These are phyloP conservation scores for Pecten maximus DNA, from an alignment of 2,888 invertebrate genomes.

Conservation along the genomic window DNA sequence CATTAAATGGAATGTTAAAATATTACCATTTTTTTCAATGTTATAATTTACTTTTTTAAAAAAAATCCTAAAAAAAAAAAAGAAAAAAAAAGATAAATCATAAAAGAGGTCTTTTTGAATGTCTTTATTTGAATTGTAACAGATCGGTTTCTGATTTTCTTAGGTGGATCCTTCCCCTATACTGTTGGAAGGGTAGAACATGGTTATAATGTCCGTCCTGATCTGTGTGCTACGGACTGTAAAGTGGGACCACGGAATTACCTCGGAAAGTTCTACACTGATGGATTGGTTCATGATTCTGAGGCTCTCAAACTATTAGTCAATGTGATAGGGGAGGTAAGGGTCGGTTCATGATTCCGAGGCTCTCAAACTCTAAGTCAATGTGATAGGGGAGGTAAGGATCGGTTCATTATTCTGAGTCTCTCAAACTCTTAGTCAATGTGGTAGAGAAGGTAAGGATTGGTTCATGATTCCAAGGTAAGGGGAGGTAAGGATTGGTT, in stretches of 20 bases:
- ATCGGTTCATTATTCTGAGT: conserved; percentile 84
- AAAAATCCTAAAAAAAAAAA: too few species aligned
- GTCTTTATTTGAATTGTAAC: too few species aligned
- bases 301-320: conserved; percentile 83
- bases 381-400: conserved; percentile 84
- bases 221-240: conserved; percentile 84
- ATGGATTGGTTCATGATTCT: conserved; percentile 84
- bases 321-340: conserved; percentile 84
- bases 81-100: too few species aligned
- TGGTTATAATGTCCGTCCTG: conserved; percentile 84
- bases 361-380: conserved; percentile 83
- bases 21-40: too few species aligned
- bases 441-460: conserved; percentile 84
- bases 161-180: conserved; percentile 84
- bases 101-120: too few species aligned
- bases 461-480: conserved; percentile 84
- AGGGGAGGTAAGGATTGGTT: conserved; percentile 81
- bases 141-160: neutral
- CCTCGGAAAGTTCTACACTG: conserved; percentile 83
- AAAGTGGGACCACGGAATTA: conserved; percentile 80
- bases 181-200: conserved; percentile 85
- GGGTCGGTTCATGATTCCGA: conserved; percentile 83
- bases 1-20: too few species aligned
- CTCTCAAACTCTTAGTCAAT: conserved; percentile 83
- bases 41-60: too few species aligned